Evolutionary conservation across 1,140 invertebrate genomes (phyloP).

Genomic region (Papilio aristodemus): DNA sequence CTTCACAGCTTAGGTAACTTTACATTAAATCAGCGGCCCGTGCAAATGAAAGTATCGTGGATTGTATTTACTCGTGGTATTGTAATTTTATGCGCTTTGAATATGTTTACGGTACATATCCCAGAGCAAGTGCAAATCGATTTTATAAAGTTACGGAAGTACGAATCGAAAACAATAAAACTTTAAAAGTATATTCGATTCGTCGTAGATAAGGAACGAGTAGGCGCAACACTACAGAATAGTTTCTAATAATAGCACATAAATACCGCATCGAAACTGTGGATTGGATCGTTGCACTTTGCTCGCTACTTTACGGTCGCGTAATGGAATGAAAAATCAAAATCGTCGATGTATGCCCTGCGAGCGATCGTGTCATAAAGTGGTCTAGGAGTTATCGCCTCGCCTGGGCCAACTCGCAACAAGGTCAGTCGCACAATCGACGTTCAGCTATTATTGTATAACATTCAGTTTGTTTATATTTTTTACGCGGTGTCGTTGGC

Average conservation of each 20-base stretch:
- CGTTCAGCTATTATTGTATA: slow-evolving; percentile 57
- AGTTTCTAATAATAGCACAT: slow-evolving; percentile 2
- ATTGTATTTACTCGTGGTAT: not conserved
- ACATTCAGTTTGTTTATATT: slow-evolving; percentile 68
- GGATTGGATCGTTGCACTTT: slow-evolving; percentile 4
- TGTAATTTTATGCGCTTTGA: not conserved
- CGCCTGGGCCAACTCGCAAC: slow-evolving; percentile 65
- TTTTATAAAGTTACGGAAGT: not conserved
- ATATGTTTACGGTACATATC: not conserved
- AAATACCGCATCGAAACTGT: slow-evolving; percentile 17
- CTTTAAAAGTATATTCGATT: not conserved
- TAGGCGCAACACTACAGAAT: not conserved
- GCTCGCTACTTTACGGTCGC: not conserved
- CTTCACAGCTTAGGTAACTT: slow-evolving; percentile 22
- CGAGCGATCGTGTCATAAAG: slow-evolving; percentile 48
- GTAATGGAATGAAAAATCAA: slow-evolving; percentile 1
- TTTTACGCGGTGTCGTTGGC: slow-evolving; percentile 53
- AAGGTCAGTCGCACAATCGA: slow-evolving; percentile 69
- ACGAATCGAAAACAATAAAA: not conserved
- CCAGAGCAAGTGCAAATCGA: not conserved
- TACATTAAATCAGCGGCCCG: not conserved
- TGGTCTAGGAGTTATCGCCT: slow-evolving; percentile 63
- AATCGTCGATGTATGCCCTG: not conserved
- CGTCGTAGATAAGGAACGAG: not conserved
- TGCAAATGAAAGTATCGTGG: slow-evolving; percentile 22